A percentile compares a stretch with the other conserved stretches of the same genome.
Conservation (phyloP, 1,140 invertebrate species). For the Drosophila grimshawi region DNA sequence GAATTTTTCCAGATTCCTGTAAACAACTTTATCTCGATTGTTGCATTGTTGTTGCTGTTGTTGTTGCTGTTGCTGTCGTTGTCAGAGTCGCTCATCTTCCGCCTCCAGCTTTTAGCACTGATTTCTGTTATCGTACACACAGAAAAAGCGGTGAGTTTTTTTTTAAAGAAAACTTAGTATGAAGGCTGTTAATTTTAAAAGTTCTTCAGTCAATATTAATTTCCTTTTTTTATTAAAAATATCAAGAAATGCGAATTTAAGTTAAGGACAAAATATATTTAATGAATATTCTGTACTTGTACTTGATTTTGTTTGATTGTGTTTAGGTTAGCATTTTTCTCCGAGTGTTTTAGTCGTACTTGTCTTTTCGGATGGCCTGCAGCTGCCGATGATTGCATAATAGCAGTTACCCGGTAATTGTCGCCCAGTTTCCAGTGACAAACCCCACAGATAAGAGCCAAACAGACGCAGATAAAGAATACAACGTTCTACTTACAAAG, state of each 20-base stretch:
- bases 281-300: too few species aligned
- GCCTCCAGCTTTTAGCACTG: constrained; percentile 49
- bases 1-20: constrained; percentile 57
- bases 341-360: neutral
- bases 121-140: constrained; percentile 54
- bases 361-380: neutral
- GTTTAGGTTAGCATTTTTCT: neutral
- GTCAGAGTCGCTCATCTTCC: constrained; percentile 63
- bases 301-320: neutral
- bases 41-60: constrained; percentile 5
- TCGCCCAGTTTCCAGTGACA: constrained; percentile 56
- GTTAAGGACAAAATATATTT: too few species aligned
- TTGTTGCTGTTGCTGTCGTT: constrained; percentile 18
- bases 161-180: constrained; percentile 8
- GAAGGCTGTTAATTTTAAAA: neutral
- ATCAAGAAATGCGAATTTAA: neutral
- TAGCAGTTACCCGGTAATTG: constrained; percentile 21
- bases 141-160: constrained; percentile 20
- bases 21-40: constrained; percentile 76
- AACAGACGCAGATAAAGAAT: constrained; percentile 11
- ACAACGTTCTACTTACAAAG: constrained; percentile 20
- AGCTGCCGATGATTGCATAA: constrained; percentile 58
- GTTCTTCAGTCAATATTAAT: constrained; percentile 5
- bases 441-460: constrained; percentile 36
- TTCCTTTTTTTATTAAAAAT: neutral